These are phyloP conservation scores for Latrodectus geometricus DNA, from an alignment of 1,140 invertebrate genomes.

Conservation along the genomic window DNA sequence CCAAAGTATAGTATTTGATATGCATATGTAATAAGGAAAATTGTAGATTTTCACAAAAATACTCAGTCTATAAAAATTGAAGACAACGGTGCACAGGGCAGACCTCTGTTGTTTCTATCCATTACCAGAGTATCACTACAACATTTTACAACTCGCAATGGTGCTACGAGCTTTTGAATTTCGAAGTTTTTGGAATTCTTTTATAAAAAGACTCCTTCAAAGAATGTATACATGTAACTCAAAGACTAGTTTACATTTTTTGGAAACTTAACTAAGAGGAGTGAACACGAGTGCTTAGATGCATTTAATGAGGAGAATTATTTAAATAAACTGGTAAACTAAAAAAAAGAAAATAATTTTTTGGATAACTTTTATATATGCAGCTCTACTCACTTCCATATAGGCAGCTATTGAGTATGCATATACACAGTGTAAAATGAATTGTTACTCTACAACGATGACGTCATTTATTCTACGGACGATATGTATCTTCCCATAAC, in stretches of 20 bases:
- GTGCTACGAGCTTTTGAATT: conserved; percentile 52
- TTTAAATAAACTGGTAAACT: not conserved
- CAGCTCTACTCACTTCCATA: conserved; percentile 39
- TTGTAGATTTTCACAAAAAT: conserved; percentile 29
- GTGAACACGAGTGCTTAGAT: not conserved
- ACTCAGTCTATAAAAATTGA: not conserved
- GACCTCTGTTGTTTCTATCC: conserved; percentile 7
- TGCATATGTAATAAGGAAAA: conserved; percentile 8
- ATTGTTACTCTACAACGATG: conserved; percentile 43
- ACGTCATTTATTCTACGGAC: not conserved
- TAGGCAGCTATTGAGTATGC: conserved; percentile 19
- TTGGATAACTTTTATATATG: conserved; percentile 13
- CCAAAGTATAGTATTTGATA: conserved; percentile 47
- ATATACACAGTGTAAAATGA: not conserved
- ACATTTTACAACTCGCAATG: conserved; percentile 35
- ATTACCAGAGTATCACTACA: not conserved
- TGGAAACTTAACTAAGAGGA: not conserved
- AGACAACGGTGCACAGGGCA: not conserved
- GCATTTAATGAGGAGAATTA: not conserved
- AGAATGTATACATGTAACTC: not conserved
- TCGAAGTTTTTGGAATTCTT: conserved; percentile 37
- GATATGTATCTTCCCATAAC: not conserved
- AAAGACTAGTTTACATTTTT: not conserved
- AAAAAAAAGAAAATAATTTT: not conserved
- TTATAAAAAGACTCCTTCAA: conserved; percentile 4